Base-by-base conservation (phyloP, 2,113 vertebrate species). In the Uria aalge region DNA sequence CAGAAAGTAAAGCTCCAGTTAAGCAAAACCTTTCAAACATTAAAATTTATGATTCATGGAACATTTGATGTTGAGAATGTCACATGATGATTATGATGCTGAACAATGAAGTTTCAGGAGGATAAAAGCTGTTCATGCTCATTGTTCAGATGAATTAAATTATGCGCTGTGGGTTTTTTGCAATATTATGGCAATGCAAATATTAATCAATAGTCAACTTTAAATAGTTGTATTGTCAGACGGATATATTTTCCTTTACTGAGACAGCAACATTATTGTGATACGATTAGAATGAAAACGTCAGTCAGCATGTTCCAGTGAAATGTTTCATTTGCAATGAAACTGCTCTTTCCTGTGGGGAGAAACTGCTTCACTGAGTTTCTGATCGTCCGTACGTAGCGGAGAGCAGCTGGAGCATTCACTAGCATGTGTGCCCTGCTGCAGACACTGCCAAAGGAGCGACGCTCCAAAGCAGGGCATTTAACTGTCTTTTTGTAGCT, bases 81-180 rank as follows among this genome's bases (percentile, higher is more conserved):
- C 16, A 73, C 27, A 56, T 26, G 1, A 50, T 59, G 34, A 36
- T 63, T 30, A 14, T 53, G 5, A 15, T 20, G 10, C 10, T n/a
- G 40, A 36, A 29, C 19, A 66, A 20, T 1, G 1, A 56, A 19
- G 13, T n/a, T 88, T 55, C 56, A 82, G 32, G 15, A 73, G 5
- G 15, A 63, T 55, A 72, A 88, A 82, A 56, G 1, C 8, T 67
- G 14, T 15, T 90, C 2, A 10, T 62, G 6, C 23, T 88, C 9
- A 34, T 43, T 71, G 22, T 66, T 77, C 59, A 71, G 22, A 62
- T 40, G 0, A 71, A 85, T 55, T 78, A 60, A 41, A 66, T 67
- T 67, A 7, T 29, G 24, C 0, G 1, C 5, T 57, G 3, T 41
- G 4, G 4, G 0, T 0, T 36, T 76, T 94, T 81, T 77, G 0